These are phyloP conservation scores for Rhabdomys dilectus DNA, from an alignment of 2,113 vertebrate genomes.

Conservation along the genomic window DNA sequence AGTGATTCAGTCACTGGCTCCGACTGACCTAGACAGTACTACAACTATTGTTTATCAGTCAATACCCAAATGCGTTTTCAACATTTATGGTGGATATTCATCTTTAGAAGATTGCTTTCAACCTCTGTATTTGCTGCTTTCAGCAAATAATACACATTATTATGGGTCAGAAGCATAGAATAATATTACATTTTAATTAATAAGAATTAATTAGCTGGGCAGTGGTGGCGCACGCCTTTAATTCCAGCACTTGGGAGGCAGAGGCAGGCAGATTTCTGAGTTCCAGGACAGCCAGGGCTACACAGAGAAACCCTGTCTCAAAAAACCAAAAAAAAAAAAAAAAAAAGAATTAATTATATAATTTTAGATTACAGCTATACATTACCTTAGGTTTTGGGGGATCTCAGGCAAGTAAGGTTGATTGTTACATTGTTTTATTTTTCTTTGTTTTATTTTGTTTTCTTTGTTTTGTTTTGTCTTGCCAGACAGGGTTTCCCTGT, in stretches of 20 bases:
- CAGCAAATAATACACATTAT: neutral
- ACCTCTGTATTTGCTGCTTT: neutral
- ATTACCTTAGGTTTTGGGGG: neutral
- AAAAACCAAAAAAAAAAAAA: too few relatives aligned
- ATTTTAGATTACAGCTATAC: neutral
- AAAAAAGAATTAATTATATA: neutral
- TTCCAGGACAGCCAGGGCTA: too few relatives aligned
- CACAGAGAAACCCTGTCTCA: too few relatives aligned
- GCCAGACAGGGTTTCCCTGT: neutral
- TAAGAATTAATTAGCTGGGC: too few relatives aligned
- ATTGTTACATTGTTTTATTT: neutral
- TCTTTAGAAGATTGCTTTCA: neutral
- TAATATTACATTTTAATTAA: neutral
- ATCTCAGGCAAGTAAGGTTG: neutral
- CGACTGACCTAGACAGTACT: neutral
- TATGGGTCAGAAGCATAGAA: neutral
- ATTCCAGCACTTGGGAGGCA: too few relatives aligned
- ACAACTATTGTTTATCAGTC: neutral
- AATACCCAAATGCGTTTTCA: neutral
- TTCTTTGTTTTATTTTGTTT: neutral
- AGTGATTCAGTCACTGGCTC: neutral
- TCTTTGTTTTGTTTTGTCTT: neutral
- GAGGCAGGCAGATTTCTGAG: too few relatives aligned
- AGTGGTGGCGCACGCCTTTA: too few relatives aligned
- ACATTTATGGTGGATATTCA: neutral